Percentiles rank a stretch among this genome's conserved stretches.
These are phyloP conservation scores for Plectrocnemia conspersa DNA, from an alignment of 1,140 invertebrate genomes.

Conservation along the genomic window DNA sequence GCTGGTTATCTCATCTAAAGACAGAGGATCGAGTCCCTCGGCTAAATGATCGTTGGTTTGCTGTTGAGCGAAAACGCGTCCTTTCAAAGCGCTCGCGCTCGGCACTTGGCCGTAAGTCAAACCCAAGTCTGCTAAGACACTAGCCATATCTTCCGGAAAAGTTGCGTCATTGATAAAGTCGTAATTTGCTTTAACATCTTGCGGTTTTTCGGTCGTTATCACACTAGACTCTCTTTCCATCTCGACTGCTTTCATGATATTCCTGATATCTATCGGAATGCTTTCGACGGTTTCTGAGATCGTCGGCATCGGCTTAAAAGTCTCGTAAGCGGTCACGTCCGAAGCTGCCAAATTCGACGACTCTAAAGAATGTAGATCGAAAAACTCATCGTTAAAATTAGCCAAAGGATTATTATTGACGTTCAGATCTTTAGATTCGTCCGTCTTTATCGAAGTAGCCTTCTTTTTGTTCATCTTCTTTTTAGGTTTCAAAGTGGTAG, in stretches of 20 bases:
- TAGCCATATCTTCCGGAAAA: slow-evolving; percentile 31
- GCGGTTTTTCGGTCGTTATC: slow-evolving; percentile 4
- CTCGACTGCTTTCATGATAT: slow-evolving; percentile 27
- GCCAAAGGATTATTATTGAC: background rate
- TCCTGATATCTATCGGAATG: slow-evolving; percentile 22
- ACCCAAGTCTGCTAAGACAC: slow-evolving; percentile 32
- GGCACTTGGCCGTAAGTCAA: slow-evolving; percentile 9
- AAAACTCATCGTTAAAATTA: background rate
- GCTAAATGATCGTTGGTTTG: background rate
- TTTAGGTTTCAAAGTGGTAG: slow-evolving; percentile 13
- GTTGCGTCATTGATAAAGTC: slow-evolving; percentile 25
- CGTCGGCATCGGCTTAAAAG: slow-evolving; percentile 28
- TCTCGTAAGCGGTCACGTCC: slow-evolving; percentile 25
- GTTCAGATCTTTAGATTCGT: background rate
- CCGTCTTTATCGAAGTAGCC: slow-evolving; percentile 1
- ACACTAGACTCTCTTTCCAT: no score
- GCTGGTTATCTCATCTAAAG: slow-evolving; percentile 12
- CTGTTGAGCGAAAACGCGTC: background rate
- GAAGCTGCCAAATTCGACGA: slow-evolving; percentile 3
- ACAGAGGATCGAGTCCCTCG: slow-evolving; percentile 25
- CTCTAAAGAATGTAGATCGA: slow-evolving; percentile 20
- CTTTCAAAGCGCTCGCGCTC: background rate
- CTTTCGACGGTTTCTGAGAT: background rate
- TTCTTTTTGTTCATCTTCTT: slow-evolving; percentile 9
- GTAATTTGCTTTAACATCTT: slow-evolving; percentile 11